A percentile compares a stretch with the other conserved stretches of the same genome.
phyloP scores from a whole-genome alignment of 1,140 invertebrate species.

The Eciton burchellii region DNA sequence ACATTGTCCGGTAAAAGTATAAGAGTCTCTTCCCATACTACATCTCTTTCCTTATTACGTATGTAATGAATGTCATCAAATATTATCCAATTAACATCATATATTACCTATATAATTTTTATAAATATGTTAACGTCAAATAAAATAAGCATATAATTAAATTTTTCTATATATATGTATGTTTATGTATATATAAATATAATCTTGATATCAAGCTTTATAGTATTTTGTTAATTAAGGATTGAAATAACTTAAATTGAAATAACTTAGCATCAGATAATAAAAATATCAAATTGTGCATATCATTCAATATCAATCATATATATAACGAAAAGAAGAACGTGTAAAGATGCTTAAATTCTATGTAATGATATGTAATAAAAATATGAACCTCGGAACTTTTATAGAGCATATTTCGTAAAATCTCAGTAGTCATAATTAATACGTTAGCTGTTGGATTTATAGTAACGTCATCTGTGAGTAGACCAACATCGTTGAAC shows the following conservation, averaged over 20 bases:
- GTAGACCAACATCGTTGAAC: conserved; percentile 98
- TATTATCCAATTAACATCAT: conserved; percentile 99
- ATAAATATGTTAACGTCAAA: no score
- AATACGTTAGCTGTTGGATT: conserved; percentile 98
- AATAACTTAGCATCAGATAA: not conserved
- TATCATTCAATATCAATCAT: no score
- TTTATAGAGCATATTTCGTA: conserved; percentile 99
- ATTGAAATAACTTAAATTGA: no score
- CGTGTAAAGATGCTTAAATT: no score
- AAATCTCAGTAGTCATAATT: conserved; percentile 99
- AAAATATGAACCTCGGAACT: conserved; percentile 95
- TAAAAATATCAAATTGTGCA: no score
- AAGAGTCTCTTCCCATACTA: conserved; percentile 99
- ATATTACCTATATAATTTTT: conserved; percentile 89
- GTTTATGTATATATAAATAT: no score
- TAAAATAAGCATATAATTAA: no score
- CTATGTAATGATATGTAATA: no score
- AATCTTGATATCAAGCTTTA: no score
- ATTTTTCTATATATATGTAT: no score
- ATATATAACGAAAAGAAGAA: no score
- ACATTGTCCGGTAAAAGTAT: conserved; percentile 99
- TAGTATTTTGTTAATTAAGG: no score
- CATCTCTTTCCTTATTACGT: conserved; percentile 99
- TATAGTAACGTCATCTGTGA: conserved; percentile 99
- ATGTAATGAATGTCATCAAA: conserved; percentile 99